phyloP scores from a whole-genome alignment of 2,113 vertebrate species.

The Sisor rabdophorus region DNA sequence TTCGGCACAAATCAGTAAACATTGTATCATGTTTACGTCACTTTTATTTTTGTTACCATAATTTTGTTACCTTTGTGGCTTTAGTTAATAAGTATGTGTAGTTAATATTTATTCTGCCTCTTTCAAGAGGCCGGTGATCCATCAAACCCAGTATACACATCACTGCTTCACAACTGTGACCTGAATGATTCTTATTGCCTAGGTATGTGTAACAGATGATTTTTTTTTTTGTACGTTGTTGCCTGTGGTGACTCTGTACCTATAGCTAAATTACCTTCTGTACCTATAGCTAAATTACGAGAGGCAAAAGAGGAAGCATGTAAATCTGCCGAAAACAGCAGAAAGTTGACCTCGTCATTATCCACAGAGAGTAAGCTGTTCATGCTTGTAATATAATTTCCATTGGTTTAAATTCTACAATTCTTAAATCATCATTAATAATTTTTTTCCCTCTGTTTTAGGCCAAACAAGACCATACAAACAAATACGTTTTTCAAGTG shows the following conservation, averaged over 20 bases:
- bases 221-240: not conserved
- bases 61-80: not conserved
- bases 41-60: not conserved
- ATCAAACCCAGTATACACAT: not conserved
- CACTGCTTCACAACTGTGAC: conserved; percentile 19
- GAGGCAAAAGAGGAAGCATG: not conserved
- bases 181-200: conserved; percentile 2
- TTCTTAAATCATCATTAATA: not conserved
- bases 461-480: conserved; percentile 4
- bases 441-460: not conserved
- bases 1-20: not conserved
- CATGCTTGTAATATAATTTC: not conserved
- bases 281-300: not conserved
- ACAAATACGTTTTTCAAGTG: conserved; percentile 26
- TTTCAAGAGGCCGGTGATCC: not conserved
- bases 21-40: not conserved
- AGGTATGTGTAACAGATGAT: not conserved
- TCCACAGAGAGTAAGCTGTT: not conserved
- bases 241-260: not conserved
- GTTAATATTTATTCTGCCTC: conserved; percentile 8
- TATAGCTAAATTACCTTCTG: conserved; percentile 1
- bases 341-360: not conserved
- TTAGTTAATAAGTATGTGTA: conserved; percentile 4
- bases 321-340: not conserved
- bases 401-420: not conserved